These are phyloP conservation scores for Metallyticus violacea DNA, from an alignment of 2,888 invertebrate genomes.

Conservation along the genomic window DNA sequence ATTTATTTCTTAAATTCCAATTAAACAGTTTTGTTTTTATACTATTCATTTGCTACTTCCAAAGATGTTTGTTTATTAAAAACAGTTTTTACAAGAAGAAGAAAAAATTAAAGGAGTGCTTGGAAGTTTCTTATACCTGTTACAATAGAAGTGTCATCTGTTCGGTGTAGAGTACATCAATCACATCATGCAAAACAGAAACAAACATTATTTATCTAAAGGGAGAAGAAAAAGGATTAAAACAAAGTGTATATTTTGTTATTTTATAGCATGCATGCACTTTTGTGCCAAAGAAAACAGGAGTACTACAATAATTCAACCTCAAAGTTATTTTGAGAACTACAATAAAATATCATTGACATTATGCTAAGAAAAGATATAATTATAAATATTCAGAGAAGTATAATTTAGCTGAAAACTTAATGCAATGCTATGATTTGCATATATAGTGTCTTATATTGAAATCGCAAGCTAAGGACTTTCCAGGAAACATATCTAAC, in stretches of 20 bases:
- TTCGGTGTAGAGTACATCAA: constrained; percentile 6
- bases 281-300: not conserved
- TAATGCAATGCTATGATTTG: too few relatives aligned
- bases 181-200: constrained; percentile 26
- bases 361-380: too few relatives aligned
- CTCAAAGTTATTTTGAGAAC: too few relatives aligned
- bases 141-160: constrained; percentile 15
- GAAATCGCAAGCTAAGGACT: too few relatives aligned
- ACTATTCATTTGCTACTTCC: not conserved
- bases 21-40: not conserved
- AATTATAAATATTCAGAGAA: too few relatives aligned
- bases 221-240: not conserved
- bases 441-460: too few relatives aligned
- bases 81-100: not conserved
- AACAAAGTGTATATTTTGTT: not conserved
- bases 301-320: not conserved
- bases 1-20: not conserved
- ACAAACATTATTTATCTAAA: constrained; percentile 14
- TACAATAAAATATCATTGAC: too few relatives aligned
- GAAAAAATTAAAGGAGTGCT: not conserved
- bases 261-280: not conserved
- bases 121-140: constrained; percentile 19
- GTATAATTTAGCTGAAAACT: too few relatives aligned
- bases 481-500: too few relatives aligned
- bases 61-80: not conserved